Conservation (phyloP, 2,888 invertebrate genomes). For the Andrena praecox region DNA sequence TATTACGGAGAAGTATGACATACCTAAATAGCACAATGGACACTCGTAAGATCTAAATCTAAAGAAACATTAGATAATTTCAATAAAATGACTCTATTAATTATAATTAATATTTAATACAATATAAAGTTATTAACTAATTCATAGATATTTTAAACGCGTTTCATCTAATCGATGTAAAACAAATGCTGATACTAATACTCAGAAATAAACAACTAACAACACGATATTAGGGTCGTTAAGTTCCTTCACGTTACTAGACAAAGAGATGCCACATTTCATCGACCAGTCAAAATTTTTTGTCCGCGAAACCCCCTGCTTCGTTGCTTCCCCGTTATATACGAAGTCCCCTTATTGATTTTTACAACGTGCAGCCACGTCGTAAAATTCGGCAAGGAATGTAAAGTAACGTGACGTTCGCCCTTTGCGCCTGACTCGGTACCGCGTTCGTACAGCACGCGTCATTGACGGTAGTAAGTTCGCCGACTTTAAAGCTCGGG, state of each 20-base stretch:
- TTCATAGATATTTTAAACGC: no score
- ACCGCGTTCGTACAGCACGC: slow-evolving; percentile 45
- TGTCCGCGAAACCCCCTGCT: slow-evolving; percentile 32
- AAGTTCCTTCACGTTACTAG: background rate
- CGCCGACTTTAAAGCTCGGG: slow-evolving; percentile 64
- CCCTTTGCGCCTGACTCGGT: slow-evolving; percentile 45
- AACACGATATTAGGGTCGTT: no score
- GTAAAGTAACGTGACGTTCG: slow-evolving; percentile 62
- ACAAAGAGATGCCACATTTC: slow-evolving; percentile 3
- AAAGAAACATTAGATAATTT: no score
- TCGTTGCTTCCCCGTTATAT: slow-evolving; percentile 44
- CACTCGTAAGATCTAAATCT: no score
- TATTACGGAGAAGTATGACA: no score
- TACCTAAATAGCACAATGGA: no score
- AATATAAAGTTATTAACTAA: no score
- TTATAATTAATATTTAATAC: no score
- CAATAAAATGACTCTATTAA: no score
- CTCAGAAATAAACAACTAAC: no score
- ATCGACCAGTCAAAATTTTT: slow-evolving; percentile 14
- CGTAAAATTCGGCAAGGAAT: slow-evolving; percentile 70
- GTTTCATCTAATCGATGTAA: no score
- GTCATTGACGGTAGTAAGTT: slow-evolving; percentile 63
- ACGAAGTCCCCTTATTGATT: slow-evolving; percentile 68
- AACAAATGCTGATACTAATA: no score
- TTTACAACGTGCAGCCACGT: slow-evolving; percentile 66